phyloP scores from a whole-genome alignment of 2,797 vertebrate species.

The Kryptolebias ocellatus region DNA sequence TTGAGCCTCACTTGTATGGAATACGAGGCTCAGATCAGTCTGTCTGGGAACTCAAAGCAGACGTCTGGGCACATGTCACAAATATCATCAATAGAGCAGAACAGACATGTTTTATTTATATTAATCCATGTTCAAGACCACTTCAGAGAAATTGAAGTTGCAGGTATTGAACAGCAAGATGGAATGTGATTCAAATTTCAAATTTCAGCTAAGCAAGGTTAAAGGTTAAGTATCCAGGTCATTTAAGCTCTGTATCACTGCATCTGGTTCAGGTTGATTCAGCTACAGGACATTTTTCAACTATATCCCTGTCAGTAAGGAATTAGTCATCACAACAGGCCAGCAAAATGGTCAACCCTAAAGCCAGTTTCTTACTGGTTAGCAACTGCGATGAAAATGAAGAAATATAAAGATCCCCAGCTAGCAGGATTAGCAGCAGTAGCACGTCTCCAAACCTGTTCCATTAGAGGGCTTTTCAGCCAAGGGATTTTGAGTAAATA shows the following conservation, averaged over 20 bases:
- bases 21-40: constrained; percentile 22
- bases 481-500: too few relatives aligned
- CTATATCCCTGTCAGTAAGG: constrained; percentile 62
- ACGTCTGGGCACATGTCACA: constrained; percentile 51
- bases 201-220: constrained; percentile 32
- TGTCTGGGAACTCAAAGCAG: constrained; percentile 49
- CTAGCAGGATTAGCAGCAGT: too few relatives aligned
- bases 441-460: too few relatives aligned
- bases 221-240: constrained; percentile 64
- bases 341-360: constrained; percentile 61
- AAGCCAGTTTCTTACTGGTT: too few relatives aligned
- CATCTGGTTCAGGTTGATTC: constrained; percentile 67
- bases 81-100: constrained; percentile 53
- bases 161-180: constrained; percentile 19
- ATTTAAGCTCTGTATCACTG: constrained; percentile 38
- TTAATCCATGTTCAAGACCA: constrained; percentile 29
- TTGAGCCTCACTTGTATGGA: constrained; percentile 18
- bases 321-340: constrained; percentile 60
- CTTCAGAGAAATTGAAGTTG: constrained; percentile 10
- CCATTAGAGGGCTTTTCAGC: too few relatives aligned
- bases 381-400: too few relatives aligned
- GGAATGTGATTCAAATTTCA: constrained; percentile 30
- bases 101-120: constrained; percentile 27
- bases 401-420: too few relatives aligned
- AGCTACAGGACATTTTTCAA: constrained; percentile 58